These are phyloP conservation scores for Margaritifera margaritifera DNA, from an alignment of 2,888 invertebrate genomes.

Conservation along the genomic window DNA sequence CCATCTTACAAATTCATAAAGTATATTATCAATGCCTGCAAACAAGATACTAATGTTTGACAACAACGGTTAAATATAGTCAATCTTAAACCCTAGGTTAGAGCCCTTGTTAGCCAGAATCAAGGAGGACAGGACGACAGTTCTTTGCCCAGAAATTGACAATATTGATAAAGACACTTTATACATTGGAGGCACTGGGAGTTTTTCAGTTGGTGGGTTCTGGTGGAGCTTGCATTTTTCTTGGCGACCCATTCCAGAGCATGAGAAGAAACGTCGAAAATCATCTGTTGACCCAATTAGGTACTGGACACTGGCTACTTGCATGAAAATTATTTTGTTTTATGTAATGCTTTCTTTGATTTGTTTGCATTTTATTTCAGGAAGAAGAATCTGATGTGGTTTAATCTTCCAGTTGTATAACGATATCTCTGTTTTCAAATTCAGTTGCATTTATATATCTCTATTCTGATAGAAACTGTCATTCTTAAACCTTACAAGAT, in stretches of 20 bases:
- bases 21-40: no score
- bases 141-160: conserved; percentile 95
- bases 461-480: no score
- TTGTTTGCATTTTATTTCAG: no score
- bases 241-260: conserved; percentile 78
- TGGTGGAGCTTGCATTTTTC: conserved; percentile 87
- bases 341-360: no score
- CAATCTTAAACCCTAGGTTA: conserved; percentile 75
- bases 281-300: conserved; percentile 59
- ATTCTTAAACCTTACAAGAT: no score
- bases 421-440: no score
- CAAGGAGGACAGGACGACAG: conserved; percentile 84
- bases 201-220: conserved; percentile 72
- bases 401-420: no score
- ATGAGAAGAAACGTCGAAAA: conserved; percentile 59
- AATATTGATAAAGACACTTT: conserved; percentile 88
- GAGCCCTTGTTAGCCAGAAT: conserved; percentile 91
- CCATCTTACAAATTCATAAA: no score
- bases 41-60: no score
- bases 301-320: conserved; percentile 24
- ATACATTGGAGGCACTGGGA: conserved; percentile 63
- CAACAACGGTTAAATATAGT: not conserved
- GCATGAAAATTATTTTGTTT: no score
- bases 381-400: no score
- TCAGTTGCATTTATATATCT: no score